These are phyloP conservation scores for Anaspis maculata DNA, from an alignment of 2,888 invertebrate species.

Conservation along the genomic window DNA sequence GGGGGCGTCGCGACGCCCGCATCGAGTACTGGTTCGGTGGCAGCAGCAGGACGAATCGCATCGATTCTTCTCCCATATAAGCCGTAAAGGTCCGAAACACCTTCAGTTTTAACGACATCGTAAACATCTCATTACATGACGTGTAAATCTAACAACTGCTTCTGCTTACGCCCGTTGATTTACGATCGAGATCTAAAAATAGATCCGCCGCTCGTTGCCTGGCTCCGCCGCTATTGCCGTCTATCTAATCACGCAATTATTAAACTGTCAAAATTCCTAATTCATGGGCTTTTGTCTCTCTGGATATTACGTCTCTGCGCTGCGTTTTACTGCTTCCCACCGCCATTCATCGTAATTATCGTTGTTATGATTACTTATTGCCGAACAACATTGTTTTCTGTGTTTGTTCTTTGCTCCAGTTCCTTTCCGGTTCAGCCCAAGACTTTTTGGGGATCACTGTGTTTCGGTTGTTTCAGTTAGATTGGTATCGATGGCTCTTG, in stretches of 20 bases:
- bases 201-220: no score
- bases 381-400: no score
- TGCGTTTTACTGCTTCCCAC: conserved; percentile 11
- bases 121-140: conserved; percentile 32
- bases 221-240: conserved; percentile 11
- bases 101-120: conserved; percentile 29
- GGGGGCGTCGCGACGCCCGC: conserved; percentile 6
- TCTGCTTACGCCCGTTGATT: conserved; percentile 26
- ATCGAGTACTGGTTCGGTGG: conserved; percentile 3
- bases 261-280: conserved; percentile 20
- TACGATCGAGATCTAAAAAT: conserved; percentile 19
- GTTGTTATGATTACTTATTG: no score
- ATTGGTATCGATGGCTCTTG: conserved; percentile 22
- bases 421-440: no score
- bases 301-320: conserved; percentile 16
- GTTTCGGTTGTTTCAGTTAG: conserved; percentile 21
- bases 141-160: conserved; percentile 29
- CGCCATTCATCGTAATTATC: conserved; percentile 2
- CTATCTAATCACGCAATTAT: conserved; percentile 18
- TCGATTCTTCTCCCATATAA: no score
- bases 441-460: conserved; percentile 15
- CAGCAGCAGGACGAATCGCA: no score
- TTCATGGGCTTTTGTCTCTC: conserved; percentile 21
- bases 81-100: conserved; percentile 22
- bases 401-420: no score